These are phyloP conservation scores for Casuarius casuarius DNA, from an alignment of 2,113 vertebrate genomes.

Conservation along the genomic window DNA sequence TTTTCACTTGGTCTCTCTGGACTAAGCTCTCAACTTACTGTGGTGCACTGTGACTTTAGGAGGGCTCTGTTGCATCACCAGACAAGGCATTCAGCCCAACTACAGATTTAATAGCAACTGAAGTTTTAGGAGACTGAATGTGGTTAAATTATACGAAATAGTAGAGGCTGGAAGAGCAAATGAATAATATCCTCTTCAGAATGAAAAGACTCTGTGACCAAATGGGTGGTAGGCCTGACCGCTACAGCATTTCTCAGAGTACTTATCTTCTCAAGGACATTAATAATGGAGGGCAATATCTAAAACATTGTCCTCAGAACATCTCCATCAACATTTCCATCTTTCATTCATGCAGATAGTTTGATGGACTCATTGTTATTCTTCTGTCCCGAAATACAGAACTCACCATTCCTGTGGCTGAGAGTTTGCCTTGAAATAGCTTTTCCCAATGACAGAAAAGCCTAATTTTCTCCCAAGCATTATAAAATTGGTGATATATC, in stretches of 20 bases:
- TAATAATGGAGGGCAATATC: background rate
- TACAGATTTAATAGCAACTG: background rate
- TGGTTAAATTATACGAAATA: background rate
- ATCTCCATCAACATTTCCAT: background rate
- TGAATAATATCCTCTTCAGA: background rate
- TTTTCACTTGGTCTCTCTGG: background rate
- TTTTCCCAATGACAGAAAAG: background rate
- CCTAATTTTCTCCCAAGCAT: background rate
- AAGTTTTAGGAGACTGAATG: background rate
- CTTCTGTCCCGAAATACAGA: background rate
- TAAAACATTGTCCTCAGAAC: background rate
- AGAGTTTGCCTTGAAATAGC: background rate
- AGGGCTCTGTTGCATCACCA: background rate
- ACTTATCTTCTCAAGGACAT: background rate
- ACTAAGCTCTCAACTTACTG: background rate
- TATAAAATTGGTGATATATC: background rate
- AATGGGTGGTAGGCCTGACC: background rate
- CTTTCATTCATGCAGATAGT: background rate
- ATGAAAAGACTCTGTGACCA: background rate
- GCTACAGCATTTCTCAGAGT: rapidly evolving
- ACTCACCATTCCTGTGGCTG: background rate
- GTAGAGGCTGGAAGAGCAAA: background rate
- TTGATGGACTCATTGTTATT: background rate
- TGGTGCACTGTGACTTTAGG: background rate
- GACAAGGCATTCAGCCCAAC: background rate